Percentiles rank a stretch among this genome's conserved stretches.
phyloP scores from a whole-genome alignment of 2,888 invertebrate genomes.

The Oxytorus armatus region DNA sequence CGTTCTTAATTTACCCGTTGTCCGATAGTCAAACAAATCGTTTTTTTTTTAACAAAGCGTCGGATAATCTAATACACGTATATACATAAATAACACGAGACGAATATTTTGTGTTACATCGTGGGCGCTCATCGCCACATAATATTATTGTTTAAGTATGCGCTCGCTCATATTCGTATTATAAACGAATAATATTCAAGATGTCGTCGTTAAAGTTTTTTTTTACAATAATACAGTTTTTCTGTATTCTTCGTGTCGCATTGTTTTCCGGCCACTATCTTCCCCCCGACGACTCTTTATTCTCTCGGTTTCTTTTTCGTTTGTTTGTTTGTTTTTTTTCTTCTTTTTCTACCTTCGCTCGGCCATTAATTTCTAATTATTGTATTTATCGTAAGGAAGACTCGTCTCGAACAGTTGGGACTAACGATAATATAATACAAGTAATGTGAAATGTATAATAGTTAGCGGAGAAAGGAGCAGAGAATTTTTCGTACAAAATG shows the following conservation, averaged over 20 bases:
- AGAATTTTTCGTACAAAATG: constrained; percentile 49
- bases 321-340: constrained; percentile 18
- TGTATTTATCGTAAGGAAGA: constrained; percentile 69
- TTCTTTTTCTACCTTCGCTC: constrained; percentile 36
- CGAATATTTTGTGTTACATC: no score
- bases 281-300: no score
- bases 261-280: no score
- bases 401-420: constrained; percentile 56
- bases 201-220: constrained; percentile 12
- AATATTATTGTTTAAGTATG: no score
- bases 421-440: constrained; percentile 29
- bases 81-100: constrained; percentile 28
- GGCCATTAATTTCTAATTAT: constrained; percentile 69
- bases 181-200: no score
- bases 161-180: no score
- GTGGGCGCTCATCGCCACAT: no score
- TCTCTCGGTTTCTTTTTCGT: no score
- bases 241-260: no score
- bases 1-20: not conserved
- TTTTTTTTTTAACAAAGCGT: constrained; percentile 54
- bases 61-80: constrained; percentile 34
- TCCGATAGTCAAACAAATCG: constrained; percentile 31
- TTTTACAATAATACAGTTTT: no score
- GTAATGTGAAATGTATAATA: not conserved
- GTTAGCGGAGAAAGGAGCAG: no score